Base-by-base conservation (phyloP, 1,140 invertebrate genomes). In the Paramacrobiotus metropolitanus region DNA sequence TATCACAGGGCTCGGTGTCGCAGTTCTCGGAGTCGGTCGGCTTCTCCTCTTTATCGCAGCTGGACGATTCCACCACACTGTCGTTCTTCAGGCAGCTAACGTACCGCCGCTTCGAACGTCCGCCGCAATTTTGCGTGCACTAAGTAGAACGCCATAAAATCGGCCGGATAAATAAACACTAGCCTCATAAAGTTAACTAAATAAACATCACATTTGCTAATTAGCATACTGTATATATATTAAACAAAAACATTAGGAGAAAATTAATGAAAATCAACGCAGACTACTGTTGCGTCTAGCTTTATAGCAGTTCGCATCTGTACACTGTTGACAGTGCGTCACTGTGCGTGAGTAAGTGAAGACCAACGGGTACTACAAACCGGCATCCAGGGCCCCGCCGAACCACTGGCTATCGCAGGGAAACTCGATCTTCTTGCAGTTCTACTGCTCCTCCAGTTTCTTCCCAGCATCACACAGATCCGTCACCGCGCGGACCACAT, bases 321-420 rank as follows among this genome's bases (percentile, higher is more conserved):
- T n/a, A n/a, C n/a, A n/a, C n/a, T n/a, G n/a, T n/a, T n/a, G n/a
- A n/a, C n/a, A n/a, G n/a, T n/a, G n/a, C n/a, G n/a, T n/a, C n/a
- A n/a, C n/a, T n/a, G n/a, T n/a, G n/a, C n/a, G n/a, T n/a, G n/a
- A n/a, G n/a, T n/a, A n/a, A n/a, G n/a, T n/a, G n/a, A n/a, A n/a
- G n/a, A n/a, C n/a, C n/a, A n/a, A n/a, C n/a, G n/a, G n/a, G n/a
- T n/a, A n/a, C n/a, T n/a, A n/a, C 20, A 21, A 75, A 84, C 83
- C 71, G 82, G 72, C 59, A 77, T 79, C 83, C 85, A 93, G 1
- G 87, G 86, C 18, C n/a, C 85, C 86, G 59, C 82, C 78, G 68
- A 85, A 88, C 87, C 87, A 94, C 69, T 83, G 80, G 30, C 84
- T 85, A 44, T 84, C 80, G 69, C 88, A 92, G 78, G 80, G 68